Conservation (phyloP, 2,113 vertebrate species). For the Microtus ochrogaster region DNA sequence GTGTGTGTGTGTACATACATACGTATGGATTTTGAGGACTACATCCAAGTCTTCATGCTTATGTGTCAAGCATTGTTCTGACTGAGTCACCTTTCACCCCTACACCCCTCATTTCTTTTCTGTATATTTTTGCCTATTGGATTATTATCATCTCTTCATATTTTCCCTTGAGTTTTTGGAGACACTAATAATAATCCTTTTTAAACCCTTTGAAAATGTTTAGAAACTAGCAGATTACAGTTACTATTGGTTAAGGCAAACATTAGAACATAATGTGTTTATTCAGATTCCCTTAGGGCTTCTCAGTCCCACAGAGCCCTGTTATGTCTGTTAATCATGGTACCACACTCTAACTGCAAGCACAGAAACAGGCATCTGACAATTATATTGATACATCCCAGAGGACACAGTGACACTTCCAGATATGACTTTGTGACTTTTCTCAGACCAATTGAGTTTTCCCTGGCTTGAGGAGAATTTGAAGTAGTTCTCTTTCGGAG, state of each 20-base stretch:
- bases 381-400: neutral
- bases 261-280: neutral
- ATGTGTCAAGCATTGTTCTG: too few species aligned
- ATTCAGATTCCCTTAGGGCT: neutral
- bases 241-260: neutral
- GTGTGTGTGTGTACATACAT: neutral
- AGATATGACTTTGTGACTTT: neutral
- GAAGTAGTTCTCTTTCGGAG: neutral
- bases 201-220: neutral
- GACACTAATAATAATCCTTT: neutral
- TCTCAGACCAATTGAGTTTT: neutral
- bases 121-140: neutral
- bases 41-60: neutral
- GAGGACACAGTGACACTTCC: neutral
- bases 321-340: neutral
- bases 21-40: neutral
- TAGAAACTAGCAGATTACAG: neutral
- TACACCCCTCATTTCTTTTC: neutral
- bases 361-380: neutral
- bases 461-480: neutral
- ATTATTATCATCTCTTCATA: neutral
- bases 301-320: fast-evolving
- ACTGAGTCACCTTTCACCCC: neutral
- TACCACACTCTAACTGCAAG: neutral
- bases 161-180: neutral